Base-by-base conservation (phyloP, 2,113 vertebrate species). In the Verasper variegatus region DNA sequence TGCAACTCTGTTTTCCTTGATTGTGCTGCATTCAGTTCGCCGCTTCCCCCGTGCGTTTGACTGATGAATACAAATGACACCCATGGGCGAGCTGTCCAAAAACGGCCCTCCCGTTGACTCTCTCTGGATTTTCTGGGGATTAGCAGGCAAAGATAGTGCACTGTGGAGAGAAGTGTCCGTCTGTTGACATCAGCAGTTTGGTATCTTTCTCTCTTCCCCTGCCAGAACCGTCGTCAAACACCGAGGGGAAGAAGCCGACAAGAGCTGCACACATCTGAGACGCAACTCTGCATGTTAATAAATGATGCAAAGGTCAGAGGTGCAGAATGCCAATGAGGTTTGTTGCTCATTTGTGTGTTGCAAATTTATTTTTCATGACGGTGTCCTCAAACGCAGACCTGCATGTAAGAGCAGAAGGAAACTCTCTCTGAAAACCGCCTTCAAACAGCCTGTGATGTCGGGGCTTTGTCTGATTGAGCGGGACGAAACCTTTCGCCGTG, bases 41-140 rank as follows among this genome's bases (percentile, higher is more conserved):
- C 68, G 70, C 63, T 69, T 57, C 47, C 57, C 18, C 14, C 24
- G 47, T 54, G 76, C 10, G 7, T 49, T 78, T 14, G 1, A 21
- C 85, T 66, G 77, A 76, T 78, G 78, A 88, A 89, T 92, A 78
- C 80, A 88, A 89, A 90, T 82, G 71, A 84, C 10, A 49, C 63
- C 79, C 58, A 63, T 27, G 64, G 78, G 78, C 2, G 74, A 78
- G 63, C 78, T 82, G 86, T 83, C 87, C 82, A 82, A 90, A 86
- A 83, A 31, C 31, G 31, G 80, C 70, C 78, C 78, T 62, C 2
- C 68, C 2, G 18, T 64, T 74, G 71, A 73, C 83, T 77, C 78
- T 71, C 67, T 7, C 37, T 79, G 85, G 76, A 81, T 88, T 87
- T 83, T 62, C 67, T 20, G 4, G 58, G 86, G 88, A 86, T 88